Conservation (phyloP, 37 sponge, comb jelly and placozoan species). For the Tethya wilhelma region DNA sequence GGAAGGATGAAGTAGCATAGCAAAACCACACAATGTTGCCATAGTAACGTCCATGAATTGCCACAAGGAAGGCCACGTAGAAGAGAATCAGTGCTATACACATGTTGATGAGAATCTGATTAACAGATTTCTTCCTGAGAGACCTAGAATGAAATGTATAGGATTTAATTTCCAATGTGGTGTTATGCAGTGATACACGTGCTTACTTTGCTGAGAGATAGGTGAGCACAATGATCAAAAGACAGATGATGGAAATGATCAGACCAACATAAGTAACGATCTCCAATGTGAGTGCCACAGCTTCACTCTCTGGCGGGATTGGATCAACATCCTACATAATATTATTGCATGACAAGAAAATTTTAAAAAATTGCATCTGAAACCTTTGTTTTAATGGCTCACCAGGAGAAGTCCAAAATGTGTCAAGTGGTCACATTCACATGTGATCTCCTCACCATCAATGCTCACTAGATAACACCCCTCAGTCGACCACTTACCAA, state of each 20-base stretch:
- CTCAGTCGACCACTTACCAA: no score
- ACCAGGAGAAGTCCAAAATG: no score
- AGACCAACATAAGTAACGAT: conserved; percentile 54
- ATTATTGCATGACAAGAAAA: no score
- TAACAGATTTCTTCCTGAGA: conserved; percentile 9
- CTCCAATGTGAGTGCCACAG: conserved; percentile 47
- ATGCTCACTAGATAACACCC: no score
- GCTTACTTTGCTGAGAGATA: conserved; percentile 55
- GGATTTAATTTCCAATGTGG: no score
- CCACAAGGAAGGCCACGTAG: conserved; percentile 29
- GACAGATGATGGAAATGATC: conserved; percentile 36
- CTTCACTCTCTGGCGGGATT: conserved; percentile 1
- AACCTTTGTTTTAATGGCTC: no score
- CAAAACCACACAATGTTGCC: conserved; percentile 6
- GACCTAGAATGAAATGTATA: conserved; percentile 22
- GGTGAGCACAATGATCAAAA: conserved; percentile 32
- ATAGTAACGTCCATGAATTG: neutral
- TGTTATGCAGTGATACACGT: no score
- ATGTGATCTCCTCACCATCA: no score
- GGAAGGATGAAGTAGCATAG: conserved; percentile 19
- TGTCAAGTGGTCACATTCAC: no score
- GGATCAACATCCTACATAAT: no score
- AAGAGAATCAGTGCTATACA: conserved; percentile 41
- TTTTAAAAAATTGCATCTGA: no score
- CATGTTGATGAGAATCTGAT: conserved; percentile 46